Percentiles rank a stretch among this genome's conserved stretches.
These are phyloP conservation scores for Stenopsyche tienmushanensis DNA, from an alignment of 1,140 invertebrate species.

Conservation along the genomic window DNA sequence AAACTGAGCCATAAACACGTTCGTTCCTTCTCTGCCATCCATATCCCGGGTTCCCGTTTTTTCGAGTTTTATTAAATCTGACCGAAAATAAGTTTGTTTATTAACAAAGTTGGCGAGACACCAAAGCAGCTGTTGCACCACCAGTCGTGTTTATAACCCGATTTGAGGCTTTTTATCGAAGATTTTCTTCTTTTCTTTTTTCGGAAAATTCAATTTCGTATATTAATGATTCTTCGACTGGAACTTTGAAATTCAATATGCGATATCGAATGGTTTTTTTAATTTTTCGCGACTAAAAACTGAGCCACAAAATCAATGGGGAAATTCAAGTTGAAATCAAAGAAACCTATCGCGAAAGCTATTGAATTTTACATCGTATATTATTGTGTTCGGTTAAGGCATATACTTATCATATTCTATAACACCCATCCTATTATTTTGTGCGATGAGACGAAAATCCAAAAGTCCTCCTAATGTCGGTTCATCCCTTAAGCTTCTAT, in stretches of 20 bases:
- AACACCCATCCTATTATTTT: no score
- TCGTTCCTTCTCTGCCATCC: neutral
- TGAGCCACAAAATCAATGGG: neutral
- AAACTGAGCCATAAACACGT: constrained; percentile 15
- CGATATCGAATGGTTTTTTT: no score
- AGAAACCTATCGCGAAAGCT: no score
- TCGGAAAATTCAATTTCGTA: neutral
- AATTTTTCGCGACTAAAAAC: neutral
- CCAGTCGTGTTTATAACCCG: neutral
- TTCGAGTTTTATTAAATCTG: constrained; percentile 21
- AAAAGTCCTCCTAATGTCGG: no score
- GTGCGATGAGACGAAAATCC: no score
- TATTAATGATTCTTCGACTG: no score
- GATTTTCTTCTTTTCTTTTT: neutral
- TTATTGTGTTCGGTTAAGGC: no score
- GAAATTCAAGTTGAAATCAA: no score
- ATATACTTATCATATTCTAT: no score
- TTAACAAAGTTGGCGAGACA: constrained; percentile 26
- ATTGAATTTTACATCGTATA: no score
- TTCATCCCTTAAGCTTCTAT: no score
- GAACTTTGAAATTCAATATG: no score
- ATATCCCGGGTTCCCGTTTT: neutral
- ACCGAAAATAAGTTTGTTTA: constrained; percentile 26
- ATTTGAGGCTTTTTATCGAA: neutral
- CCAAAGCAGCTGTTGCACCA: constrained; percentile 3